Evolutionary conservation across 1,140 invertebrate species (phyloP).

Genomic region (Drosophila subpulchrella): DNA sequence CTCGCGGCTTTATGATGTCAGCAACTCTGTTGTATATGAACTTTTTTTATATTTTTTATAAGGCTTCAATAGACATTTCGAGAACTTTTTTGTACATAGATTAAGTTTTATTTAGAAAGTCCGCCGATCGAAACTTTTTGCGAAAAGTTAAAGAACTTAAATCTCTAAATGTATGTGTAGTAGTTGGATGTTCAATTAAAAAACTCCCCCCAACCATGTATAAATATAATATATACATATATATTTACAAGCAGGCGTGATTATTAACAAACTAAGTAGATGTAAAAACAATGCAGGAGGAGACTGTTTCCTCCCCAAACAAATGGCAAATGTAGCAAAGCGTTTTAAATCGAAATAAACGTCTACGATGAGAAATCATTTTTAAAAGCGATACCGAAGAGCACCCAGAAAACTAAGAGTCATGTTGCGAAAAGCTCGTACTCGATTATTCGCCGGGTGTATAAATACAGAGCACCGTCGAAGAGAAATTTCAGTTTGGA

Average conservation of each 20-base stretch:
- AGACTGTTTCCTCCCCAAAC: constrained; percentile 26
- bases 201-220: constrained; percentile 54
- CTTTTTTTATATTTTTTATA: constrained; percentile 50
- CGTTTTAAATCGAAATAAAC: constrained; percentile 69
- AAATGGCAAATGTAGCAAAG: constrained; percentile 60
- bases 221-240: constrained; percentile 35
- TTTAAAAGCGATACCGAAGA: constrained; percentile 37
- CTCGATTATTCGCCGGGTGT: constrained; percentile 1
- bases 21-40: constrained; percentile 25
- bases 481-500: constrained; percentile 37
- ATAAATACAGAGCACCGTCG: constrained; percentile 43
- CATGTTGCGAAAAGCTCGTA: constrained; percentile 18
- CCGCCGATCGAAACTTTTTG: constrained; percentile 58
- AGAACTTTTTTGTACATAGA: constrained; percentile 68
- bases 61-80: constrained; percentile 33
- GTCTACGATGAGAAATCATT: constrained; percentile 47
- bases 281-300: constrained; percentile 24
- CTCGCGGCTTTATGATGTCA: constrained; percentile 26
- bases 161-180: constrained; percentile 74
- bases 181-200: constrained; percentile 69
- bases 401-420: constrained; percentile 25
- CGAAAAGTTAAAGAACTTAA: constrained; percentile 28
- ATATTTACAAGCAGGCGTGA: constrained; percentile 75
- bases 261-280: constrained; percentile 61
- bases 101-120: constrained; percentile 56